phyloP scores from a whole-genome alignment of 1,140 invertebrate species.

The Drosophila lini region DNA sequence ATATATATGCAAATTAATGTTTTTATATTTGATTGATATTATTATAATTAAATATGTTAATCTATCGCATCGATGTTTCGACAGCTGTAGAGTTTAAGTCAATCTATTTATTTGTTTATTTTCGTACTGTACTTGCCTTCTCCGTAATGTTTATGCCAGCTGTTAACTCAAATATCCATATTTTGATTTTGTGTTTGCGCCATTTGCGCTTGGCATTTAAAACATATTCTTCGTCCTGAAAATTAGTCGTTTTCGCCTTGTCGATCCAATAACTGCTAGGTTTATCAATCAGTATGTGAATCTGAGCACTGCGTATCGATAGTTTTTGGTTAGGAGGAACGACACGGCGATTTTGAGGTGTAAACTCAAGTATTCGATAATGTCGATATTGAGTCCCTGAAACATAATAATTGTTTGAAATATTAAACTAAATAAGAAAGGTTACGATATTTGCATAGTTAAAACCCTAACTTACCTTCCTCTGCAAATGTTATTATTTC shows the following conservation, averaged over 20 bases:
- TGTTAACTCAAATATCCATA: slow-evolving; percentile 77
- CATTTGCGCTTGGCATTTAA: slow-evolving; percentile 40
- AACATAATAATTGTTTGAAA: slow-evolving; percentile 7
- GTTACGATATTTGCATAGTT: background rate
- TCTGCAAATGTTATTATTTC: slow-evolving; percentile 93
- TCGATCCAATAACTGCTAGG: slow-evolving; percentile 31
- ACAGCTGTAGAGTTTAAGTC: background rate
- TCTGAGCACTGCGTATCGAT: slow-evolving; percentile 69
- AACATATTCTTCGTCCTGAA: slow-evolving; percentile 15
- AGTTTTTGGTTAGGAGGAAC: slow-evolving; percentile 84
- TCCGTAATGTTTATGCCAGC: slow-evolving; percentile 64
- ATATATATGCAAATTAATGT: background rate
- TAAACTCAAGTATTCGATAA: slow-evolving; percentile 93
- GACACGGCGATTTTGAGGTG: slow-evolving; percentile 87
- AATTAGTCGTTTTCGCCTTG: slow-evolving; percentile 3
- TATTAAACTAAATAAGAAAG: background rate
- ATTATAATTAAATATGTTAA: background rate
- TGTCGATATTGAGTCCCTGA: slow-evolving; percentile 90
- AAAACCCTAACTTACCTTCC: slow-evolving; percentile 87
- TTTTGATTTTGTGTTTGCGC: slow-evolving; percentile 53
- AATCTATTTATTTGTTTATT: background rate
- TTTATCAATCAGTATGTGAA: slow-evolving; percentile 77
- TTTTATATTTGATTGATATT: background rate
- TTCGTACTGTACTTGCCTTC: slow-evolving; percentile 38
- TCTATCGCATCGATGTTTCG: background rate